Evolutionary conservation across 2,888 invertebrate genomes (phyloP).

Genomic region (Drosophila borealis): DNA sequence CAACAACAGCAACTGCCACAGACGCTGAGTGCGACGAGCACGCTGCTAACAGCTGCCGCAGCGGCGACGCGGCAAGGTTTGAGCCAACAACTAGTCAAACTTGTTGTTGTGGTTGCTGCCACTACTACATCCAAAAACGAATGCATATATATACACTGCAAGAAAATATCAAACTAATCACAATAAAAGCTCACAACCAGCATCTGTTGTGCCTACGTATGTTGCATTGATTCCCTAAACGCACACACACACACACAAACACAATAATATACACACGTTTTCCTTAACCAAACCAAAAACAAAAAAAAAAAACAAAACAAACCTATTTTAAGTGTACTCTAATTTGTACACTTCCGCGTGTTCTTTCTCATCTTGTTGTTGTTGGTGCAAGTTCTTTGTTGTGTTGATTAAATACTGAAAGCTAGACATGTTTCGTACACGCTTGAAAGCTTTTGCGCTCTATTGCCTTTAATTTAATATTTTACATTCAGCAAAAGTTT

Average conservation of each 20-base stretch:
- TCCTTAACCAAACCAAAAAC: constrained; percentile 43
- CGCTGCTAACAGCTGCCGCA: constrained; percentile 83
- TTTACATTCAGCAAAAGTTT: constrained; percentile 28
- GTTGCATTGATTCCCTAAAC: constrained; percentile 36
- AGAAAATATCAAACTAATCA: constrained; percentile 45
- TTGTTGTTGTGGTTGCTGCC: constrained; percentile 63
- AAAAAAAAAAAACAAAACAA: constrained; percentile 1
- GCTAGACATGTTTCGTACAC: constrained; percentile 77
- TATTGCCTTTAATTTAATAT: constrained; percentile 5
- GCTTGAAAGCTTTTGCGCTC: constrained; percentile 59
- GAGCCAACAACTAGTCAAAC: constrained; percentile 59
- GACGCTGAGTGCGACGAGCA: constrained; percentile 64
- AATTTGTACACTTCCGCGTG: constrained; percentile 36
- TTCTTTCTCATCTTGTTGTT: constrained; percentile 45
- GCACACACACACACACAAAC: constrained; percentile 18
- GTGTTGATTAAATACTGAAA: constrained; percentile 77
- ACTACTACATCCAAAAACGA: constrained; percentile 5
- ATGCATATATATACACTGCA: constrained; percentile 41
- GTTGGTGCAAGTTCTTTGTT: constrained; percentile 53
- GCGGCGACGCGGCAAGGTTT: constrained; percentile 86
- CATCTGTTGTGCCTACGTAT: constrained; percentile 40
- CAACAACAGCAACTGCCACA: constrained; percentile 50
- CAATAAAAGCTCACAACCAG: constrained; percentile 61
- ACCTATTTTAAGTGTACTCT: constrained; percentile 26
- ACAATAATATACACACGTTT: constrained; percentile 5